Base-by-base conservation (phyloP, 2,113 vertebrate species). In the Ctenodactylus gundi region DNA sequence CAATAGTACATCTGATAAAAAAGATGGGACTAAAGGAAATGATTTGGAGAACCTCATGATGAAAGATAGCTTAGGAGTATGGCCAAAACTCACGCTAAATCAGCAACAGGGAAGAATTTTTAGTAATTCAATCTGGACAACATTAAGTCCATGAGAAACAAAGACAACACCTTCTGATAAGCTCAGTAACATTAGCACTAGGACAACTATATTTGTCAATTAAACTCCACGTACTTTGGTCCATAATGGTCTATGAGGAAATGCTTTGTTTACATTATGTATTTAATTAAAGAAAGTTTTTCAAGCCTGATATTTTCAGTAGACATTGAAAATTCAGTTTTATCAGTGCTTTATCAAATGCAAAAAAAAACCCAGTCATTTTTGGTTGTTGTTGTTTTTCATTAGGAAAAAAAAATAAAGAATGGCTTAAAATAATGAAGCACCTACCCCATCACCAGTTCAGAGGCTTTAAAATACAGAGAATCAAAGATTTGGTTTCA, bases 401-500 rank as follows among this genome's bases (percentile, higher is more conserved):
- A 85, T 85, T 85, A 85, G 82, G 57, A 53, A 36, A 46, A 27
- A 95, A 92, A 85, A 1, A 11, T 13, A n/a, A 88, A 29, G 94
- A 68, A 64, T 80, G 23, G 8, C 36, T 95, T 88, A 83, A 4
- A 77, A 92, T 10, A 88, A 14, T 55, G 53, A 96, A 36, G 44
- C 2, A 8, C 8, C 29, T 25, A 75, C 55, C 27, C 23, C 6
- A 46, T n/a, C 12, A 36, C 58, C 29, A 55, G 65, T 67, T 78
- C 14, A 62, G 29, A 86, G 46, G 23, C 4, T 41, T 89, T 70
- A 53, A 78, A 57, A 86, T 58, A 53, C 20, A 67, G 15, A 90
- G 89, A 72, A 80, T 60, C 13, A 72, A 88, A 80, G 34, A 84
- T 73, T 91, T 86, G 53, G 29, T 49, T 84, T 90, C 15, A 60